phyloP scores from a whole-genome alignment of 2,888 invertebrate species.

The Hypomecis punctinalis region DNA sequence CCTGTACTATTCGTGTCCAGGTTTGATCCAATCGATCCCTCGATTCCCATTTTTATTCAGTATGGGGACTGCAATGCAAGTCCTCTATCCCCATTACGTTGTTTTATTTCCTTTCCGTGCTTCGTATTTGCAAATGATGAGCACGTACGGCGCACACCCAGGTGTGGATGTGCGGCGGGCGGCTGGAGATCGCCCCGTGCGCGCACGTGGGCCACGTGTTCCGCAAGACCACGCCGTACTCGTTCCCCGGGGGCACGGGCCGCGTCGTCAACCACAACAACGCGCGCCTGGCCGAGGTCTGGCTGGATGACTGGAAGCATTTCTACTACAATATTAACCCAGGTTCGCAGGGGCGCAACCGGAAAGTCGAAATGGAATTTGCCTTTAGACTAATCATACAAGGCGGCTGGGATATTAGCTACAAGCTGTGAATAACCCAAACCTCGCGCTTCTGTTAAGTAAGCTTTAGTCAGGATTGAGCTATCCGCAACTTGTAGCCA shows the following conservation, averaged over 20 bases:
- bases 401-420: too few relatives aligned
- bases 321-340: slow-evolving; percentile 99
- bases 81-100: too few relatives aligned
- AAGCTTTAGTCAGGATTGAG: too few relatives aligned
- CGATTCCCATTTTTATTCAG: too few relatives aligned
- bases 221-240: slow-evolving; percentile 98
- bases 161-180: slow-evolving; percentile 99
- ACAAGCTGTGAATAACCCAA: too few relatives aligned
- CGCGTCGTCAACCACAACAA: slow-evolving; percentile 99
- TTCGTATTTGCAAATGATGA: slow-evolving; percentile 21
- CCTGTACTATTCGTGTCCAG: too few relatives aligned
- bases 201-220: slow-evolving; percentile 98
- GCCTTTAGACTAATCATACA: background rate
- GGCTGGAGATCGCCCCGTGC: slow-evolving; percentile 97
- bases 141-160: slow-evolving; percentile 64
- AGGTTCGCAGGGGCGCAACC: slow-evolving; percentile 84
- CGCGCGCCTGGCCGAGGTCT: slow-evolving; percentile 98
- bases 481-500: too few relatives aligned
- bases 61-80: too few relatives aligned
- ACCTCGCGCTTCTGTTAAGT: too few relatives aligned
- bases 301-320: slow-evolving; percentile 99
- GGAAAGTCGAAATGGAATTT: slow-evolving; percentile 19
- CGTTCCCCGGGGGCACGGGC: slow-evolving; percentile 98
- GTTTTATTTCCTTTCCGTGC: too few relatives aligned
- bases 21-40: too few relatives aligned